Percentiles rank a stretch among this genome's conserved stretches.
phyloP scores from a whole-genome alignment of 1,140 invertebrate species.

The Scaptomyza montana region DNA sequence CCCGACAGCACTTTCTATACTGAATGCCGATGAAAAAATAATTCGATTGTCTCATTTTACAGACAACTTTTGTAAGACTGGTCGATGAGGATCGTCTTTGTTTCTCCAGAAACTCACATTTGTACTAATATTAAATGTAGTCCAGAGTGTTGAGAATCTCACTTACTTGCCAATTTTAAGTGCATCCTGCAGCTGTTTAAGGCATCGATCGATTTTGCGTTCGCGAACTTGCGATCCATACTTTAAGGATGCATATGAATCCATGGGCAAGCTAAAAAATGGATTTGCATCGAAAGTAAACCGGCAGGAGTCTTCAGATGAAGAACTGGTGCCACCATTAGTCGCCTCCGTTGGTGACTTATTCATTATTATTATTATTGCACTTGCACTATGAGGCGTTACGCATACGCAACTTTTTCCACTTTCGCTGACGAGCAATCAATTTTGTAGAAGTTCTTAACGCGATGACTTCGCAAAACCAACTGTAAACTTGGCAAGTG shows the following conservation, averaged over 20 bases:
- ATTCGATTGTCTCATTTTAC: no score
- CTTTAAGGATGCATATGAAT: constrained; percentile 60
- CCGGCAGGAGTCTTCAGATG: constrained; percentile 1
- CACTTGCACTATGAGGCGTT: constrained; percentile 19
- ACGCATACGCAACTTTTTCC: constrained; percentile 49
- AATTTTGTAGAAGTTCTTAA: constrained; percentile 43
- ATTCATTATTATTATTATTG: constrained; percentile 23
- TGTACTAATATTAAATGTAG: no score
- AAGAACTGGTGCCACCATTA: not conserved
- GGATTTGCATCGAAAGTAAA: constrained; percentile 66
- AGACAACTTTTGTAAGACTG: no score
- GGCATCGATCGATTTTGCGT: constrained; percentile 74
- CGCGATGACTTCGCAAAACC: constrained; percentile 45
- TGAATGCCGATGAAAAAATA: no score
- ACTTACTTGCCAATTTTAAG: constrained; percentile 60
- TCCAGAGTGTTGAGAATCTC: not conserved
- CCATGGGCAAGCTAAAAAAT: constrained; percentile 56
- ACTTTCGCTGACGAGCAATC: not conserved
- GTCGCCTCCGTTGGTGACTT: constrained; percentile 10
- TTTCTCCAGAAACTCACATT: no score
- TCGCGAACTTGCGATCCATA: constrained; percentile 76
- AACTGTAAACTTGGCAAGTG: constrained; percentile 44
- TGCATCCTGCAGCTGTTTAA: constrained; percentile 70
- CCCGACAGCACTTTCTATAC: no score
- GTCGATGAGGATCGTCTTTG: no score